Evolutionary conservation across 2,113 vertebrate species (phyloP), one percentile per base, ranked within the genome.

Genomic region (Gallinago media): DNA sequence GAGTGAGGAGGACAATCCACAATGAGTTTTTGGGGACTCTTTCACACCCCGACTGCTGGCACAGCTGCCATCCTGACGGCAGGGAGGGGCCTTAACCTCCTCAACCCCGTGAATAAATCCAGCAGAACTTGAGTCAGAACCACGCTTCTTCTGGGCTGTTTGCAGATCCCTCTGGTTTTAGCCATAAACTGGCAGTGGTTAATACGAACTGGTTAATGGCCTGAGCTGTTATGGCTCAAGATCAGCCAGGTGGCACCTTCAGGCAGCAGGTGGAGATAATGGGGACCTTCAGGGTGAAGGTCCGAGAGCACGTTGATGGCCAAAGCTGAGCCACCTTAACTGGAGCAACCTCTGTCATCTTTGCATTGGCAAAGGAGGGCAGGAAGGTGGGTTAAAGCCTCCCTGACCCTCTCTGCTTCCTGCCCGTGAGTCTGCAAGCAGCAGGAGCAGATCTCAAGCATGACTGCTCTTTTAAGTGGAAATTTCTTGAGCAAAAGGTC

Each of bases 401-500:
- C 65, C 67, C 34, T 26, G 63, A 38, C 49, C 44, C 54, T 77
- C 49, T 36, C 50, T 20, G 44, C 65, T 77, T 73, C 85, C 88
- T 55, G 38, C 54, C 42, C 27, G 18, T 4, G 29, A 49, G 46
- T 17, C 46, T 66, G 56, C 0, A 4, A 85, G 49, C 5, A 1
- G 62, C 66, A 56, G 89, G 76, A 75, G 54, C 92, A 46, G 40
- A 65, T 61, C 66, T 74, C 76, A 36, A 73, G 38, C 80, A 34
- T 7, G 17, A 65, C 55, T 82, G 44, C 61, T 50, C 84, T 86
- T 95, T 93, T 73, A 92, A 82, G 71, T 89, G 85, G 81, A 82
- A 85, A 92, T 91, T 68, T 92, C 56, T 85, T 55, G 46, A 67
- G 66, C 70, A 40, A 83, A 89, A 82, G 92, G 85, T 74, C 42